Percentiles rank a stretch among this genome's conserved stretches.
Evolutionary conservation across 2,797 vertebrate species (phyloP).

Genomic region (Lophotriccus pileatus): DNA sequence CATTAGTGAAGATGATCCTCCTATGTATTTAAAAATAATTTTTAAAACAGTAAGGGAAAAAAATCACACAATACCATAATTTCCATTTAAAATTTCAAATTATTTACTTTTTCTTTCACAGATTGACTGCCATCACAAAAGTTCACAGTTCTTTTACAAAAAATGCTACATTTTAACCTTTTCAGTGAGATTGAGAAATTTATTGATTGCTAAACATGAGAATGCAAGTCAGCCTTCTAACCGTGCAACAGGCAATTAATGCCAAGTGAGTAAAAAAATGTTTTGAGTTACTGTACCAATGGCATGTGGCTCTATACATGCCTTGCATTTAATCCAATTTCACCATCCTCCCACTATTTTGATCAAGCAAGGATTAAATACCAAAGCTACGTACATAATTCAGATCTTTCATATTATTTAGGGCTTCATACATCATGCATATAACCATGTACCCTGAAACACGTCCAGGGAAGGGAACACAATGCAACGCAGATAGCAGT

Average conservation of each 20-base stretch:
- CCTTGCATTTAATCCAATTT: not conserved
- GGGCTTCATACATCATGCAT: not conserved
- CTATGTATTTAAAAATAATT: not conserved
- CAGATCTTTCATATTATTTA: not conserved
- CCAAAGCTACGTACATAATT: not conserved
- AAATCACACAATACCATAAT: not conserved
- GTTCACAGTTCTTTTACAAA: not conserved
- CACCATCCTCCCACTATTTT: not conserved
- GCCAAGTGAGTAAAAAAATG: not conserved
- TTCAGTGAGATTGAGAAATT: not conserved
- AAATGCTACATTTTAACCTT: not conserved
- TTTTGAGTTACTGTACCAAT: not conserved
- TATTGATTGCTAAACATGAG: not conserved
- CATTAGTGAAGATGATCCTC: not conserved
- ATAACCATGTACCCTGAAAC: not conserved
- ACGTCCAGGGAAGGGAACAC: not conserved
- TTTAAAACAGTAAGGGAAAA: not conserved
- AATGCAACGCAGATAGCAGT: not conserved
- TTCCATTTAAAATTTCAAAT: not conserved
- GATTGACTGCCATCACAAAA: not conserved
- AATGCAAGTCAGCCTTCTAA: not conserved
- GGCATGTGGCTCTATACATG: not conserved
- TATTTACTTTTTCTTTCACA: not conserved
- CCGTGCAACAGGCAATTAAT: not conserved
- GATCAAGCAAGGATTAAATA: not conserved